Conservation (phyloP, 2,888 invertebrate genomes). For the Campoplex capitator region DNA sequence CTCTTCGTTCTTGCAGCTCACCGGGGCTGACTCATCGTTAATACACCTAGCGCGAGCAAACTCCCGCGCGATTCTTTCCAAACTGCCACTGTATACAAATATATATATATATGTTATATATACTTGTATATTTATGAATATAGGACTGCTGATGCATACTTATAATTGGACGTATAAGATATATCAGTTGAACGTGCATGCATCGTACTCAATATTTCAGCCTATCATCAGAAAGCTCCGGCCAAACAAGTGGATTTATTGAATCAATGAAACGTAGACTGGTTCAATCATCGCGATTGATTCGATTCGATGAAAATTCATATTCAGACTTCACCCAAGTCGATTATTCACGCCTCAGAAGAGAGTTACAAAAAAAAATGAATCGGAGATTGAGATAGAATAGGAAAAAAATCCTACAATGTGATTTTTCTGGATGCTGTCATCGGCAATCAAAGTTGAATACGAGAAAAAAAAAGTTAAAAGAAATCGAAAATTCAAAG, state of each 20-base stretch:
- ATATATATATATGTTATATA: background rate
- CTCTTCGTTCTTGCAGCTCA: conserved; percentile 72
- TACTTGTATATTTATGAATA: background rate
- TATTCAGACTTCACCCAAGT: background rate
- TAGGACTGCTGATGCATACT: conserved; percentile 22
- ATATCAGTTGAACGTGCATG: background rate
- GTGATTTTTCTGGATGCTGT: background rate
- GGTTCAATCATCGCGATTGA: background rate
- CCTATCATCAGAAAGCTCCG: background rate
- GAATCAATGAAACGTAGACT: background rate
- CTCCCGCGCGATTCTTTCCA: conserved; percentile 54
- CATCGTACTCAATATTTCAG: background rate
- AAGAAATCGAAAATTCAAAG: too few relatives aligned
- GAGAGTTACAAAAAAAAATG: background rate
- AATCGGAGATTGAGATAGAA: too few relatives aligned
- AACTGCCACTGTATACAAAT: background rate
- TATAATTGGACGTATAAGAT: background rate
- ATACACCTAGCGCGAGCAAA: conserved; percentile 71
- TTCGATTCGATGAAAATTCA: background rate
- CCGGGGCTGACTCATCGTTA: conserved; percentile 81
- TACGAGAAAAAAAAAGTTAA: too few relatives aligned
- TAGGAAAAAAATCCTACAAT: background rate
- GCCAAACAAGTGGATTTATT: background rate
- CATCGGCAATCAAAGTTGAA: too few relatives aligned
- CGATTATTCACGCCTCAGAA: background rate